These are phyloP conservation scores for Cinara cedri DNA, from an alignment of 2,888 invertebrate species.

Conservation along the genomic window DNA sequence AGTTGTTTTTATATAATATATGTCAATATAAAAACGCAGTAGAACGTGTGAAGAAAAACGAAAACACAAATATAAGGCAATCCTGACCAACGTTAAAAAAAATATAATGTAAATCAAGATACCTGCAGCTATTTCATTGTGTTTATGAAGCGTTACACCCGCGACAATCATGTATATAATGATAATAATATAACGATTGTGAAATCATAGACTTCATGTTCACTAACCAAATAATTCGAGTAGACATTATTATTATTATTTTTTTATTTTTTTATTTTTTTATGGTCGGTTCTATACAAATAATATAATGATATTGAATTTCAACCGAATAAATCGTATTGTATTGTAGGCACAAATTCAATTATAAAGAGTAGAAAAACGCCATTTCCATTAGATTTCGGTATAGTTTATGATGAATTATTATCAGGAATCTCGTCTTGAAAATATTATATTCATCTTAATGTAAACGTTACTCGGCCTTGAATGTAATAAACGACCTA, in stretches of 20 bases:
- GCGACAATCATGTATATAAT: constrained; percentile 24
- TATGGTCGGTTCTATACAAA: neutral
- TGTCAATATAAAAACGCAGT: neutral
- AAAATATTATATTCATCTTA: no score
- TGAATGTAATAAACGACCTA: no score
- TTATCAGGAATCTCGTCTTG: no score
- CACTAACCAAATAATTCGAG: constrained; percentile 29
- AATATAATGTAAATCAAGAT: constrained; percentile 3
- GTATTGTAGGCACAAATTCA: neutral
- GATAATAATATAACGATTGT: constrained; percentile 38
- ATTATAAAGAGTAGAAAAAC: constrained; percentile 3
- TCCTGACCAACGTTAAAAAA: constrained; percentile 43
- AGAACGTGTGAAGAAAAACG: constrained; percentile 6
- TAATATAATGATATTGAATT: neutral
- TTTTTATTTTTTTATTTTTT: neutral
- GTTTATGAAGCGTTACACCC: constrained; percentile 51
- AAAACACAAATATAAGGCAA: constrained; percentile 42
- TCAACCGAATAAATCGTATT: neutral
- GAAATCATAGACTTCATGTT: constrained; percentile 32
- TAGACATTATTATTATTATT: neutral
- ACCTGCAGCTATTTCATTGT: constrained; percentile 36
- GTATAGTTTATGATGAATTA: no score
- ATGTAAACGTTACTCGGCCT: no score
- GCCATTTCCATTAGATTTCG: neutral
- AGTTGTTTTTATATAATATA: neutral